phyloP scores from a whole-genome alignment of 2,797 vertebrate species.

The Malurus splendens region DNA sequence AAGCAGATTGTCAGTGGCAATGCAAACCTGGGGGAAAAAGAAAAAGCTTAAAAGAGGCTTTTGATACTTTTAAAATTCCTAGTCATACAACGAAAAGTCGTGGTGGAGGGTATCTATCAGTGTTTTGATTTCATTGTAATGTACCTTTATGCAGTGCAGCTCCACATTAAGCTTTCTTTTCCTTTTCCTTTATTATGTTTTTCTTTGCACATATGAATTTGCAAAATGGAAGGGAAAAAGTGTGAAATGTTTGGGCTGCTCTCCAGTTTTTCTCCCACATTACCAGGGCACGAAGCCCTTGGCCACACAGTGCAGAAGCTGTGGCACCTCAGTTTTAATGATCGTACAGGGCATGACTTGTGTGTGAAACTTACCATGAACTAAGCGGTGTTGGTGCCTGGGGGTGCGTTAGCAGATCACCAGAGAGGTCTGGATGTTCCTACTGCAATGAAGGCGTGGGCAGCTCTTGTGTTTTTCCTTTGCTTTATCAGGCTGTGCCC shows the following conservation, averaged over 20 bases:
- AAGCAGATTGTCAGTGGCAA: background rate
- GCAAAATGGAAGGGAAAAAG: background rate
- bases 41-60: background rate
- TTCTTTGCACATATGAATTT: background rate
- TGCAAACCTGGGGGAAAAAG: background rate
- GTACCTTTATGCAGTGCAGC: background rate
- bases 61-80: background rate
- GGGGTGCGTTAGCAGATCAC: background rate
- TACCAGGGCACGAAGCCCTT: background rate
- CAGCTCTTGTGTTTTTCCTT: background rate
- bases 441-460: background rate
- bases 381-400: background rate
- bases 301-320: background rate
- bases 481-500: background rate
- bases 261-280: background rate
- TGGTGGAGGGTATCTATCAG: background rate
- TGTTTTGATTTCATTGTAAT: background rate
- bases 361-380: accelerated
- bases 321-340: background rate
- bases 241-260: background rate
- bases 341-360: accelerated
- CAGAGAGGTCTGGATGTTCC: background rate
- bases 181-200: background rate
- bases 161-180: background rate
- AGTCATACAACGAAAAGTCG: background rate